phyloP scores from a whole-genome alignment of 2,113 vertebrate species.

The Genyomyrus donnyi region DNA sequence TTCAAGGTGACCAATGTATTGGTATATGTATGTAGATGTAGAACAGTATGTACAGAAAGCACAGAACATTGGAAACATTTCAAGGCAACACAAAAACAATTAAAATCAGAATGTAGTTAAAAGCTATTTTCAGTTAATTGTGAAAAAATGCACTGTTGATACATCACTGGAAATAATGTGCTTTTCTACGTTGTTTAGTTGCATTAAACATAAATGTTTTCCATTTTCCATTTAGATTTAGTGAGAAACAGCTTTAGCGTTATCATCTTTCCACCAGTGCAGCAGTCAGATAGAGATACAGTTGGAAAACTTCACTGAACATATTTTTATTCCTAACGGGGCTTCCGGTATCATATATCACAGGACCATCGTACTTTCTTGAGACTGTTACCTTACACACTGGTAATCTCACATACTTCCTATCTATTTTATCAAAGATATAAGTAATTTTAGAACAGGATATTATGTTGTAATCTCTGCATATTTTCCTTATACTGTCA shows the following conservation, averaged over 20 bases:
- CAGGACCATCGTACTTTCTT: neutral
- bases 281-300: neutral
- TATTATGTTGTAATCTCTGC: neutral
- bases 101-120: neutral
- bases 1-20: neutral
- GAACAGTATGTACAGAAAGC: neutral
- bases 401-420: neutral
- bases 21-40: neutral
- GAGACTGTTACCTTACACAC: neutral
- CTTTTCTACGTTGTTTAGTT: neutral
- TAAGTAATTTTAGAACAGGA: neutral
- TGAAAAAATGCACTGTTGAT: neutral
- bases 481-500: neutral
- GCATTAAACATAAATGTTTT: neutral
- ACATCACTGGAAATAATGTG: neutral
- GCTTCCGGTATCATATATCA: neutral
- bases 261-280: neutral
- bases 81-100: neutral
- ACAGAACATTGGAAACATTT: neutral
- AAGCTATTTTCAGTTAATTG: neutral
- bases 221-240: neutral
- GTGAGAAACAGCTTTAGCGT: neutral
- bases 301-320: neutral
- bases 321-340: neutral
- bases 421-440: neutral